These are phyloP conservation scores for Fregetta grallaria DNA, from an alignment of 2,113 vertebrate species.

Conservation along the genomic window DNA sequence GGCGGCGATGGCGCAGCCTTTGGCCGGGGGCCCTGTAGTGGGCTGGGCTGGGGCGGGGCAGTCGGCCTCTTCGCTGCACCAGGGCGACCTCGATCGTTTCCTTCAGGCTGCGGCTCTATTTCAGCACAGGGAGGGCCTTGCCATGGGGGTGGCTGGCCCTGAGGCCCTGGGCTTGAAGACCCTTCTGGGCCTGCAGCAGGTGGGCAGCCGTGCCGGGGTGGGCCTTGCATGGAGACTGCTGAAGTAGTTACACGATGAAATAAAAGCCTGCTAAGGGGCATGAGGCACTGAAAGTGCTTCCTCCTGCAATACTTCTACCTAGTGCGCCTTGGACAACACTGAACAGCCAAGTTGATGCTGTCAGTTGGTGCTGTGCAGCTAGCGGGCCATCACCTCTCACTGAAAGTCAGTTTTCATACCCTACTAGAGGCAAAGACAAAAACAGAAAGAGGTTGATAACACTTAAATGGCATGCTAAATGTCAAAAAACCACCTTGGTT, in stretches of 20 bases:
- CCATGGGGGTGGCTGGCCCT: no score
- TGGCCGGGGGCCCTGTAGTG: no score
- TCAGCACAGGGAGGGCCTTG: rapidly evolving
- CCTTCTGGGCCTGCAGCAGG: neutral
- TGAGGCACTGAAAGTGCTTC: neutral
- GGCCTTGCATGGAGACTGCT: neutral
- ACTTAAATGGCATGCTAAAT: no score
- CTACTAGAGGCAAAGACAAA: neutral
- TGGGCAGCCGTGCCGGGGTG: no score
- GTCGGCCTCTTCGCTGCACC: rapidly evolving
- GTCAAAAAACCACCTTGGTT: neutral
- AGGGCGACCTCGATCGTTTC: rapidly evolving
- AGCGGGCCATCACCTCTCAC: neutral
- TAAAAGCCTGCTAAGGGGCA: neutral
- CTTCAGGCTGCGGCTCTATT: rapidly evolving
- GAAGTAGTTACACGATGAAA: no score
- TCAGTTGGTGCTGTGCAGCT: neutral
- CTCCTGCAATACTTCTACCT: rapidly evolving
- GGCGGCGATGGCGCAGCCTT: rapidly evolving
- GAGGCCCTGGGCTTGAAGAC: no score
- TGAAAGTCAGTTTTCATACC: no score
- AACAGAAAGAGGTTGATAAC: neutral
- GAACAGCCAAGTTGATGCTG: neutral
- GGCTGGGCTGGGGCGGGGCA: rapidly evolving
- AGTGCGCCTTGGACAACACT: rapidly evolving